A percentile compares a stretch with the other conserved stretches of the same genome.
Conservation (phyloP, 2,797 vertebrate genomes). For the Leptoclinus maculatus region DNA sequence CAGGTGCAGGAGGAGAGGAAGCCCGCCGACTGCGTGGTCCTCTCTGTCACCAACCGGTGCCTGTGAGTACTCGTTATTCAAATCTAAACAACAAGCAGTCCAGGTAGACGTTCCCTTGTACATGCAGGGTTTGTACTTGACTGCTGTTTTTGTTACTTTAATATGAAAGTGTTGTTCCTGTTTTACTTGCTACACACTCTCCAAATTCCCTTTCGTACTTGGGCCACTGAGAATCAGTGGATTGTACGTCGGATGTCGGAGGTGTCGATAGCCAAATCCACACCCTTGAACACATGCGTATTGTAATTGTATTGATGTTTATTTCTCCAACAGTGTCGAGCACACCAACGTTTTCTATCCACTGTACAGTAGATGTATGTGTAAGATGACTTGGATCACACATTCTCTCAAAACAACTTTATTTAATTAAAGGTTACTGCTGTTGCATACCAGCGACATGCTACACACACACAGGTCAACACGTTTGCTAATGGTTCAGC, state of each 20-base stretch:
- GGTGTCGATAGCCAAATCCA: neutral
- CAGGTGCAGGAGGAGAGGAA: constrained; percentile 82
- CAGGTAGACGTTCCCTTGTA: neutral
- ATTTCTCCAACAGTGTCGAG: neutral
- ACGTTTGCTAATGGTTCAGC: neutral
- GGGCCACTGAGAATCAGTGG: neutral
- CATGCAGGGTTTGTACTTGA: neutral
- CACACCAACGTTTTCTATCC: neutral
- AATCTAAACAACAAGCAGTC: neutral
- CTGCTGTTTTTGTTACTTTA: neutral
- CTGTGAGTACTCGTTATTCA: constrained; percentile 74
- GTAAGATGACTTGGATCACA: neutral
- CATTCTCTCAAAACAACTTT: neutral
- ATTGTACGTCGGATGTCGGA: neutral
- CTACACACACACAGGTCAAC: neutral
- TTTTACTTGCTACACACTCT: neutral
- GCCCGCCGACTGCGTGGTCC: constrained; percentile 83
- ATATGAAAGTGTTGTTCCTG: neutral
- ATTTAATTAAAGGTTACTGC: neutral
- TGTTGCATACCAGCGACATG: neutral
- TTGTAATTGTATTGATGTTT: neutral
- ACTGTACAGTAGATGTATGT: neutral
- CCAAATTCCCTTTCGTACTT: neutral
- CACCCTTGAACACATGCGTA: neutral
- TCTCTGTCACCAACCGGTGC: constrained; percentile 83